Evolutionary conservation across 2,888 invertebrate species (phyloP).

Genomic region (Serripes groenlandicus): DNA sequence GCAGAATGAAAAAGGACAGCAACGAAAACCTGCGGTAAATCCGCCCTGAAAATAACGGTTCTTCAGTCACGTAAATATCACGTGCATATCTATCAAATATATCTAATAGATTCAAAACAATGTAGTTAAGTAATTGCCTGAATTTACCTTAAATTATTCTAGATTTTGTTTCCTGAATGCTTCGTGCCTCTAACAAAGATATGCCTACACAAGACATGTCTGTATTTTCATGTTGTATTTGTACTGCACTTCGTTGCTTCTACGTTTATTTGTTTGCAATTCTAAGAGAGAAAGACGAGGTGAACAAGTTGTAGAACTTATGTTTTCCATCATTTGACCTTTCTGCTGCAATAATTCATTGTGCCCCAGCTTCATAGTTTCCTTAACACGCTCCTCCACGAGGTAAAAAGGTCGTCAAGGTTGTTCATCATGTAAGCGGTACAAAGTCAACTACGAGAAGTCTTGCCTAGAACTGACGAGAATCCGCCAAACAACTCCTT

Average conservation of each 20-base stretch:
- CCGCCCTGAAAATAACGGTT: not conserved
- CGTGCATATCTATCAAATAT: not conserved
- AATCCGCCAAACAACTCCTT: too few species aligned
- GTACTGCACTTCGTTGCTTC: constrained; percentile 8
- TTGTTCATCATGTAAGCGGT: not conserved
- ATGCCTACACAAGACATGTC: not conserved
- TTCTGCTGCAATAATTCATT: not conserved
- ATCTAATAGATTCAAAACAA: not conserved
- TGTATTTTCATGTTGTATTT: not conserved
- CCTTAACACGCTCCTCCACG: not conserved
- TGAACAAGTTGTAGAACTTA: not conserved
- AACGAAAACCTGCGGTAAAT: not conserved
- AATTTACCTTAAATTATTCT: not conserved
- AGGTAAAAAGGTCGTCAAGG: not conserved
- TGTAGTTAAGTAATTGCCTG: not conserved
- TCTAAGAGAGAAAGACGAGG: not conserved
- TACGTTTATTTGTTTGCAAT: not conserved
- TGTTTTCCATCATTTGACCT: not conserved
- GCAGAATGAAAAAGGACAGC: not conserved
- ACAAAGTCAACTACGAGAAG: not conserved
- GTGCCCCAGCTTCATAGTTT: not conserved
- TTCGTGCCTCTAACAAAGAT: not conserved
- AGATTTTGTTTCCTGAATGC: not conserved
- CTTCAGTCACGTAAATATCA: not conserved
- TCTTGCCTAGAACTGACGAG: constrained; percentile 1